A percentile compares a stretch with the other conserved stretches of the same genome.
Conservation (phyloP, 2,113 vertebrate genomes). For the Lycocorax pyrrhopterus region DNA sequence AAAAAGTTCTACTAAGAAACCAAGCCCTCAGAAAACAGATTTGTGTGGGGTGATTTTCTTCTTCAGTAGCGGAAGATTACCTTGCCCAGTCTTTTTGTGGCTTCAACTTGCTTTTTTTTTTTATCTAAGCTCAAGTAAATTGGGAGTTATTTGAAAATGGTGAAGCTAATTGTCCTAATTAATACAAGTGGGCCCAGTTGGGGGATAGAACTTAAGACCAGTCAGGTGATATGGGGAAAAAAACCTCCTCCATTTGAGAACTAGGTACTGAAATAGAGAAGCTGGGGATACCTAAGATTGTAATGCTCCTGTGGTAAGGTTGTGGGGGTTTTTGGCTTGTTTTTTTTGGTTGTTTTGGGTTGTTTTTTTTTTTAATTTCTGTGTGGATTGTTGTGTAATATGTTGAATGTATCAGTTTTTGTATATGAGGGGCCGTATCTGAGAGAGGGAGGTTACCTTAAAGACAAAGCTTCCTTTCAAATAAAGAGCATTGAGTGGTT, state of each 20-base stretch:
- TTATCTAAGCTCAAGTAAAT: background rate
- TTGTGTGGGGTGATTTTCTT: background rate
- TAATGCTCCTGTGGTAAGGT: background rate
- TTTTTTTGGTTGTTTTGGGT: background rate
- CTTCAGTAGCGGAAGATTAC: background rate
- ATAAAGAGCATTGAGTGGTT: background rate
- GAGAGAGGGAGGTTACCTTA: background rate
- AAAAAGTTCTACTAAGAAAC: background rate
- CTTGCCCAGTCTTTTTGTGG: background rate
- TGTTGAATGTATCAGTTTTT: background rate
- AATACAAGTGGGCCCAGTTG: background rate
- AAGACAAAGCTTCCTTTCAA: background rate
- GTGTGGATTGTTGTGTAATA: background rate
- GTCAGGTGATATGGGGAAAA: background rate
- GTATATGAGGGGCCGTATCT: background rate
- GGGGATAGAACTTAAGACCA: background rate
- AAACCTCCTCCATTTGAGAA: background rate
- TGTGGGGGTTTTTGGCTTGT: background rate
- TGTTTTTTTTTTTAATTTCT: background rate
- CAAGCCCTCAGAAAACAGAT: background rate
- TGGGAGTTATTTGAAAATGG: background rate
- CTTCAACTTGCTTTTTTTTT: background rate
- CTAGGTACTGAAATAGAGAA: background rate
- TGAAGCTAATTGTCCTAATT: background rate
- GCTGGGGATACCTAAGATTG: rapidly evolving